Evolutionary conservation across 2,113 vertebrate species (phyloP), one percentile per base, ranked within the genome.

Genomic region (Ranitomeya variabilis): DNA sequence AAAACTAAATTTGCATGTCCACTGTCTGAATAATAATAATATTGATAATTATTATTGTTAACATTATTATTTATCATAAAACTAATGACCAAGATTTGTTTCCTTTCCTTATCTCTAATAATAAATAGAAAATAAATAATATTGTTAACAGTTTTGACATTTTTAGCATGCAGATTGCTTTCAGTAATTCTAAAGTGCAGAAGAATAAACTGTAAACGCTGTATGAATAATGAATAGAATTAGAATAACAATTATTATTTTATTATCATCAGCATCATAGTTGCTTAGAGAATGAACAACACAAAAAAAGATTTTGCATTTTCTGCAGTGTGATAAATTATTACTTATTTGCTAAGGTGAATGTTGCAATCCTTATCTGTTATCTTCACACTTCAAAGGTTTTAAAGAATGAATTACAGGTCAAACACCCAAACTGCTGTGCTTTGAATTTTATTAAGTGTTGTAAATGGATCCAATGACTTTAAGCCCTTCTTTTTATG

Each of bases 361-460:
- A 64, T 78, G 73, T 83, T 89, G 55, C 81, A 89, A 83, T 84
- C 59, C 60, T 69, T 85, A 85, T 67, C 59, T 84, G 37, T 89
- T 89, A 67, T 59, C 73, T 89, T 89, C 87, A 89, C 73, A 83
- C 87, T 83, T 67, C 80, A 89, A 57, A 37, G 73, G 71, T 78
- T 85, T 57, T 67, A 31, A 77, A 79, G 82, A 74, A 85, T 89
- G 67, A 89, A 89, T 89, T 59, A 83, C 87, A 88, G 80, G 87
- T 88, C 87, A 84, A 77, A 83, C 52, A 31, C 69, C 45, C 69
- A 83, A 60, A 77, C 69, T 88, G 80, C 71, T 11, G 57, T 77
- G 59, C 76, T 88, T 76, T 88, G 84, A 77, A 83, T 88, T 88
- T 83, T 88, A 88, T 83, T 88, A 83, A 88, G 80, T 83, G 80